Base-by-base conservation (phyloP, 2,888 invertebrate genomes). In the Tillus elongatus region DNA sequence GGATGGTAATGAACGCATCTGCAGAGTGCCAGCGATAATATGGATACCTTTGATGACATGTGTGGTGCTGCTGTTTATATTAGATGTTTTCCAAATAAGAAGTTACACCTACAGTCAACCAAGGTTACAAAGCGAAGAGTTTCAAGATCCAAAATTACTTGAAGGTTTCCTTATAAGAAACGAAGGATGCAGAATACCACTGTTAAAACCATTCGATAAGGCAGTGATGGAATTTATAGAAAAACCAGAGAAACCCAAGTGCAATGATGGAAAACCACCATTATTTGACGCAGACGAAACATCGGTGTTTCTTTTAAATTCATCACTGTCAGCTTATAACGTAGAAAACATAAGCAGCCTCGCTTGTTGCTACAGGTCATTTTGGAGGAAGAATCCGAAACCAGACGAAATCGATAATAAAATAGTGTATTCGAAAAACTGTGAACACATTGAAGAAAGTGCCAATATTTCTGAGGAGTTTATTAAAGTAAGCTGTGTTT, bases 141-240 rank as follows among this genome's bases (percentile, higher is more conserved):
- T 13, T 6, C 6, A 13, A 4, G 9, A 9, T 29, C 9, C 13
- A 8, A 12, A 38, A 27, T 27, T 28, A 16, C 36, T 46, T 4
- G 46, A 48, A 26, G 55, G 56, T 3, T 57, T 55, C 35, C 36
- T 59, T 6, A 46, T 82, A 34, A 70, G 72, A 52, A 80, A 77
- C 4, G 64, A 69, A 40, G 82, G 82, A 13, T 82, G 82, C 54
- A 73, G 74, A 6, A 80, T 83, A 46, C 79, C 81, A 1, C 71
- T 71, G 2, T 61, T 82, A 49, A 68, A 73, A 45, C 73, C 80
- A 0, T 73, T 74, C 46, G 78, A 81, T 53, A 60, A 68, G 3
- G 61, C 65, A 26, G 66, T 79, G 15, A 67, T 62, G 44, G 66
- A 67, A 43, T 79, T 71, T 50, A 68, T 78, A 30, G 57, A 61